Conservation (phyloP, 2,888 invertebrate species). For the Ophion costatus region DNA sequence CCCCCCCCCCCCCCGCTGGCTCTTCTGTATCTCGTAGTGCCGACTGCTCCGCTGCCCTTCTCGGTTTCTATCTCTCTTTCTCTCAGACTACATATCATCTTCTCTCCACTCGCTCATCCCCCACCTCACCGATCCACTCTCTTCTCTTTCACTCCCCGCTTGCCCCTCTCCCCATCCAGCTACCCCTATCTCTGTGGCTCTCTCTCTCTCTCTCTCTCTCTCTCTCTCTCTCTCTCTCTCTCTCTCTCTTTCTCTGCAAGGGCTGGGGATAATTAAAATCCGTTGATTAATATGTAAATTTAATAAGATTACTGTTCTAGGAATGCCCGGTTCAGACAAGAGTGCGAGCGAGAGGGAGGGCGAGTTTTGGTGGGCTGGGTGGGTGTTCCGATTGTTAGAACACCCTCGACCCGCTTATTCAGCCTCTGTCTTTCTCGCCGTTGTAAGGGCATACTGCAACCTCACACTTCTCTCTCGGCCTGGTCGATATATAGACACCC, state of each 20-base stretch:
- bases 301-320: conserved; percentile 98
- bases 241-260: conserved; percentile 78
- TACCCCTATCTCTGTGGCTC: conserved; percentile 13
- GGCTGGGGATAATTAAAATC: conserved; percentile 97
- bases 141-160: conserved; percentile 67
- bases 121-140: conserved; percentile 68
- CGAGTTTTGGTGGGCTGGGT: conserved; percentile 57
- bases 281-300: conserved; percentile 99
- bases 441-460: conserved; percentile 15
- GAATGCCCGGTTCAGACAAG: conserved; percentile 87
- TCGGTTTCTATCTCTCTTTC: conserved; percentile 52
- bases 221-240: conserved; percentile 65
- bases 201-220: conserved; percentile 67
- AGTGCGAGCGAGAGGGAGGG: conserved; percentile 65
- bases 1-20: conserved; percentile 36
- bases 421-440: conserved; percentile 1
- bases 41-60: conserved; percentile 55
- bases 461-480: conserved; percentile 1
- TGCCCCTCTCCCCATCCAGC: conserved; percentile 57
- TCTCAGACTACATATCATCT: conserved; percentile 59
- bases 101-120: conserved; percentile 67
- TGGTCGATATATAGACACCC: conserved; percentile 40
- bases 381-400: conserved; percentile 67
- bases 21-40: conserved; percentile 58
- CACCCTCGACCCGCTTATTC: conserved; percentile 48